These are phyloP conservation scores for Ptilodon capucinus DNA, from an alignment of 2,888 invertebrate genomes.

Conservation along the genomic window DNA sequence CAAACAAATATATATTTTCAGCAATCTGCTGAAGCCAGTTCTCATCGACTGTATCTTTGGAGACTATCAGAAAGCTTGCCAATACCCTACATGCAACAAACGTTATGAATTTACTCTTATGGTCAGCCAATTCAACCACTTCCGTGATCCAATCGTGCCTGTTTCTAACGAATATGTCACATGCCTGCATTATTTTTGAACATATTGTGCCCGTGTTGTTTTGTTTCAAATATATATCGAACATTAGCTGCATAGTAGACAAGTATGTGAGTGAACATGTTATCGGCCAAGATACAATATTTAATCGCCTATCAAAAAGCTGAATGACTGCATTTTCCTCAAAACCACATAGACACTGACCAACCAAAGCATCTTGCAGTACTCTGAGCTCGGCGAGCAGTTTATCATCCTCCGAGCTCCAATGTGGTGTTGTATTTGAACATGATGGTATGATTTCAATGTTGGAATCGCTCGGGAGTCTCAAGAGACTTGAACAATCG, in stretches of 20 bases:
- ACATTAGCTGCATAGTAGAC: constrained; percentile 91
- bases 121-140: constrained; percentile 90
- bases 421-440: constrained; percentile 58
- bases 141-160: constrained; percentile 93
- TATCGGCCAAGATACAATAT: constrained; percentile 74
- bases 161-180: constrained; percentile 90
- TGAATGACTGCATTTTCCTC: constrained; percentile 87
- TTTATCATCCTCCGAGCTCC: constrained; percentile 68
- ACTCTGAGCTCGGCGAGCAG: constrained; percentile 78
- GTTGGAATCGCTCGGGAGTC: constrained; percentile 59
- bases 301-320: constrained; percentile 86
- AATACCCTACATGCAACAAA: constrained; percentile 91
- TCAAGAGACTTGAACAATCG: constrained; percentile 69
- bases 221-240: constrained; percentile 93
- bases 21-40: constrained; percentile 91
- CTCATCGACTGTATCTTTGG: constrained; percentile 90
- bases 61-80: constrained; percentile 91
- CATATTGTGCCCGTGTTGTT: constrained; percentile 92
- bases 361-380: constrained; percentile 86
- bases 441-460: constrained; percentile 70
- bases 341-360: constrained; percentile 90
- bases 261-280: constrained; percentile 87
- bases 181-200: constrained; percentile 89
- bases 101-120: constrained; percentile 90
- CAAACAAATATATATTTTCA: constrained; percentile 86